Conservation (phyloP, 2,797 vertebrate species). For the Lithobates sylvaticus region DNA sequence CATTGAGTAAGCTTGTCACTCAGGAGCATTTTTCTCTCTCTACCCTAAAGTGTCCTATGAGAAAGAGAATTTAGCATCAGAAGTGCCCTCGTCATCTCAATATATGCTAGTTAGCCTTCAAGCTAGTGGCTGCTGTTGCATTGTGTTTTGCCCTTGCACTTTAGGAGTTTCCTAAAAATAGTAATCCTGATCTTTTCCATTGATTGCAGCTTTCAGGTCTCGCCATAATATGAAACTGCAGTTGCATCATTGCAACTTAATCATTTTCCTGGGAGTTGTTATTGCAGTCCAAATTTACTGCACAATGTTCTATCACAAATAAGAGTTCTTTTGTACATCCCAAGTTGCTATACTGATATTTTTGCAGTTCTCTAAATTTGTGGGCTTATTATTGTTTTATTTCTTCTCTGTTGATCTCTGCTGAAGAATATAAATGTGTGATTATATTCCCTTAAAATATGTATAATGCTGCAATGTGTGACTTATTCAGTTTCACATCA, state of each 20-base stretch:
- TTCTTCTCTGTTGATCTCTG: slow-evolving; percentile 23
- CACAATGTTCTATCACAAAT: background rate
- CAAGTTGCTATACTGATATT: background rate
- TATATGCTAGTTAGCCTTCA: too few species aligned
- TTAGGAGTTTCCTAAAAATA: too few species aligned
- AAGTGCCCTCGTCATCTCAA: too few species aligned
- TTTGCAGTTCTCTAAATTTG: slow-evolving; percentile 16
- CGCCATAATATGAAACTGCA: background rate
- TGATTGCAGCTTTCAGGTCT: background rate
- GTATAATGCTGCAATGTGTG: slow-evolving; percentile 50
- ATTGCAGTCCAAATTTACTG: background rate
- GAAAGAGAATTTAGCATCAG: too few species aligned
- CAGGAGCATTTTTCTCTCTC: too few species aligned
- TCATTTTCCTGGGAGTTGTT: background rate
- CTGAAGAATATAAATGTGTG: slow-evolving; percentile 52
- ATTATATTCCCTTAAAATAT: slow-evolving; percentile 52
- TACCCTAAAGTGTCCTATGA: too few species aligned
- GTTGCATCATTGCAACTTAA: background rate
- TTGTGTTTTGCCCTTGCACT: too few species aligned
- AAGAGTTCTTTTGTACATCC: background rate
- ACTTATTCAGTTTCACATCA: slow-evolving; percentile 58
- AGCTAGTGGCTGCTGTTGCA: too few species aligned
- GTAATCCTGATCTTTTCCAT: background rate
- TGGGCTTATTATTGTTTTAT: slow-evolving; percentile 50
- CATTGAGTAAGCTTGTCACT: too few species aligned